Percentiles rank a stretch among this genome's conserved stretches.
These are phyloP conservation scores for Bathynomus jamesi DNA, from an alignment of 1,140 invertebrate species.

Conservation along the genomic window DNA sequence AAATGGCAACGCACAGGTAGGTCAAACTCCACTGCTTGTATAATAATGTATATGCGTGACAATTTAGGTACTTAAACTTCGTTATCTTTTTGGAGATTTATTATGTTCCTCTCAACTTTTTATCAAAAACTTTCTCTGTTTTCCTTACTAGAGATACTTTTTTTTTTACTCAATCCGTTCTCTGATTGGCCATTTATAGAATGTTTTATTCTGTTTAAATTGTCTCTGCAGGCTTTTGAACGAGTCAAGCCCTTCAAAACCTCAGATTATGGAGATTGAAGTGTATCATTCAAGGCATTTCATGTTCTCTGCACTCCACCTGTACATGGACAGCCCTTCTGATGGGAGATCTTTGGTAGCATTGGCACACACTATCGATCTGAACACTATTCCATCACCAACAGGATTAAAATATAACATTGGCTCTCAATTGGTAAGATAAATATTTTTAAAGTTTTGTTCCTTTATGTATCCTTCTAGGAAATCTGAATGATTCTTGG, in stretches of 20 bases:
- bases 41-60: no score
- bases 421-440: neutral
- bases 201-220: no score
- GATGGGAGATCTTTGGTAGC: neutral
- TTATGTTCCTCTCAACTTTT: no score
- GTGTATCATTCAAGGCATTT: conserved; percentile 10
- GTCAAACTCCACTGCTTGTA: neutral
- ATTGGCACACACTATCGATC: conserved; percentile 13
- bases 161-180: no score
- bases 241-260: conserved; percentile 5
- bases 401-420: neutral
- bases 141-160: no score
- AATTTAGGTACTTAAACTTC: no score
- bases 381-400: conserved; percentile 13
- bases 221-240: conserved; percentile 1
- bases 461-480: no score
- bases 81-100: no score
- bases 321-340: conserved; percentile 1
- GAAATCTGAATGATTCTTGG: no score
- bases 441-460: no score
- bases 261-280: conserved; percentile 12
- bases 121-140: no score
- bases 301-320: conserved; percentile 10
- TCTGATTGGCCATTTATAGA: no score
- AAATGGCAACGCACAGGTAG: conserved; percentile 25